These are phyloP conservation scores for Eulemur rubriventer DNA, from an alignment of 2,797 vertebrate genomes.

Conservation along the genomic window DNA sequence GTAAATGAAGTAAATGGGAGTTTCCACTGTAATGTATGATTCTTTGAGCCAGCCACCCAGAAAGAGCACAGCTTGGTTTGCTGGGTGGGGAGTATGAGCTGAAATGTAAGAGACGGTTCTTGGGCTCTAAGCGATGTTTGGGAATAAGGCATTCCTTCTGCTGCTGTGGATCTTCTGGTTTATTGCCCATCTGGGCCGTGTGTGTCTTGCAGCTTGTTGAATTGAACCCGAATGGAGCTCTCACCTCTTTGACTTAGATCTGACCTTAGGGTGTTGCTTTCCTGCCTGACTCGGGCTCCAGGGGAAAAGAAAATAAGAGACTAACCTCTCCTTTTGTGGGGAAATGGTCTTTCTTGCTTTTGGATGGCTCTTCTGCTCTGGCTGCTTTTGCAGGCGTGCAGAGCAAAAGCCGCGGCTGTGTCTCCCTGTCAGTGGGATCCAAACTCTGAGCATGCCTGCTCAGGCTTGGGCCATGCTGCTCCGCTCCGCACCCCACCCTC, in stretches of 20 bases:
- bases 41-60: constrained; percentile 88
- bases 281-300: constrained; percentile 68
- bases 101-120: constrained; percentile 82
- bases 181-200: background rate
- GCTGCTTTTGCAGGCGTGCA: constrained; percentile 28
- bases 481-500: background rate
- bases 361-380: constrained; percentile 72
- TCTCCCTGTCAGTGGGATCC: constrained; percentile 15
- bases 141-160: constrained; percentile 69
- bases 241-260: constrained; percentile 45
- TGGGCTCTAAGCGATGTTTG: constrained; percentile 75
- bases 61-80: constrained; percentile 85
- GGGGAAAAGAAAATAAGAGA: constrained; percentile 70
- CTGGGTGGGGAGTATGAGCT: constrained; percentile 82
- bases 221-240: background rate
- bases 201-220: background rate
- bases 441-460: constrained; percentile 1
- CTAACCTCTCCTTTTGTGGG: constrained; percentile 46
- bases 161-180: constrained; percentile 33
- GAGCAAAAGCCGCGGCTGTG: constrained; percentile 55
- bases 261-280: constrained; percentile 77
- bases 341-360: constrained; percentile 76
- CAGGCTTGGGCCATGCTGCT: background rate
- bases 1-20: constrained; percentile 89
- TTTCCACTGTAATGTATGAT: constrained; percentile 87